Conservation (phyloP, 2,113 vertebrate species). For the Odocoileus hemionus region DNA sequence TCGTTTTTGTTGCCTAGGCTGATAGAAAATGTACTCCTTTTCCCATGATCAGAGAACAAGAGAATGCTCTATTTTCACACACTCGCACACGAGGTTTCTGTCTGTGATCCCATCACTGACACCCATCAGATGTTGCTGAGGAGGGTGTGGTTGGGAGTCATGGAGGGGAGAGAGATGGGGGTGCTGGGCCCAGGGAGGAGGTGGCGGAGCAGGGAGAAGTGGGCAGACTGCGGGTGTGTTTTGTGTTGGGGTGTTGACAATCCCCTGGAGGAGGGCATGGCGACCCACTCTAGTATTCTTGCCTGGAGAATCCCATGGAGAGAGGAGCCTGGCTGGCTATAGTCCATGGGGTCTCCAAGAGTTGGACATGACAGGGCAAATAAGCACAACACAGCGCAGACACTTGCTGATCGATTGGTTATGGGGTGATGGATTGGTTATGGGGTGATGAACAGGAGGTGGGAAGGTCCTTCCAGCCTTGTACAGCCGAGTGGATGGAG, state of each 20-base stretch:
- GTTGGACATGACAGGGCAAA: not conserved
- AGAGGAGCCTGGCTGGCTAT: not conserved
- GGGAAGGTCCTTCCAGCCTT: not conserved
- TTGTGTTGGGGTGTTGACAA: not conserved
- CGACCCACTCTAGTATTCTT: not conserved
- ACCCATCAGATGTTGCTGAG: not conserved
- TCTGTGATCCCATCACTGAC: not conserved
- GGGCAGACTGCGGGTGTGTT: not conserved
- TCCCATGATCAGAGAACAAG: not conserved
- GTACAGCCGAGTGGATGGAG: not conserved
- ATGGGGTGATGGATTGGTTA: not conserved
- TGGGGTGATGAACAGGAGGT: not conserved
- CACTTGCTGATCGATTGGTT: no score
- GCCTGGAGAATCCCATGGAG: not conserved
- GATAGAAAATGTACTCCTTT: not conserved
- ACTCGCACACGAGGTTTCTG: not conserved
- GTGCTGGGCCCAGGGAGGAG: not conserved
- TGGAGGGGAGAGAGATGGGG: not conserved
- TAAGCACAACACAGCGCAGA: rapidly evolving
- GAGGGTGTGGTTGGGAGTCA: not conserved
- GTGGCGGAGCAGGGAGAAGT: not conserved
- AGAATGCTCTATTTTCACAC: rapidly evolving
- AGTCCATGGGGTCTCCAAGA: not conserved
- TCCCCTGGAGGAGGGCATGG: not conserved
- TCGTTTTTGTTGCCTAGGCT: not conserved